Conservation (phyloP, 2,888 invertebrate species). For the Caprella mutica region DNA sequence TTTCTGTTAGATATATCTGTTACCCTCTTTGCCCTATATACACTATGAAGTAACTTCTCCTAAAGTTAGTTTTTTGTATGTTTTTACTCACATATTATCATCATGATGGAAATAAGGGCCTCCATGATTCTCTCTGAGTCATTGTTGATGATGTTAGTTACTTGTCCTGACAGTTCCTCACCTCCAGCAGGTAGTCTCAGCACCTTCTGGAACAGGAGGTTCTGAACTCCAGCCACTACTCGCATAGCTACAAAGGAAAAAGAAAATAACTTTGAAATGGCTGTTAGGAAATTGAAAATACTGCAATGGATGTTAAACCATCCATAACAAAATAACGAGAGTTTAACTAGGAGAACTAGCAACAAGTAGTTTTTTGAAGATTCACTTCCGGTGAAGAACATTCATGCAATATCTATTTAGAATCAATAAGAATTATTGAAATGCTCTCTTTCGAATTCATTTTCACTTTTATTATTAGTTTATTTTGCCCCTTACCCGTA, state of each 20-base stretch:
- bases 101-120: slow-evolving; percentile 39
- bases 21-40: background rate
- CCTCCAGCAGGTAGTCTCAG: slow-evolving; percentile 39
- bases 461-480: too few relatives aligned
- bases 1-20: background rate
- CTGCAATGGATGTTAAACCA: background rate
- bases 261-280: too few relatives aligned
- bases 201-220: slow-evolving; percentile 41
- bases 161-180: slow-evolving; percentile 42
- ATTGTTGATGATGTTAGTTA: slow-evolving; percentile 40
- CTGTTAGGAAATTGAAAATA: background rate
- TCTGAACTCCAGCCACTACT: slow-evolving; percentile 37
- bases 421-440: too few relatives aligned
- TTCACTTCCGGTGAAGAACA: too few relatives aligned
- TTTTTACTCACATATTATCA: slow-evolving; percentile 36
- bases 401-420: too few relatives aligned
- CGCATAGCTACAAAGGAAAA: slow-evolving; percentile 35
- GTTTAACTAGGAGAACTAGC: too few relatives aligned
- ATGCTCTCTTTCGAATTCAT: too few relatives aligned
- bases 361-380: too few relatives aligned
- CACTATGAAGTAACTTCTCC: background rate
- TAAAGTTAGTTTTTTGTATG: background rate
- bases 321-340: background rate
- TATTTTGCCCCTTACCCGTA: slow-evolving; percentile 36
- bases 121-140: slow-evolving; percentile 42